Percentiles rank a stretch among this genome's conserved stretches.
These are phyloP conservation scores for Drosophila ezoana DNA, from an alignment of 2,888 invertebrate genomes.

Conservation along the genomic window DNA sequence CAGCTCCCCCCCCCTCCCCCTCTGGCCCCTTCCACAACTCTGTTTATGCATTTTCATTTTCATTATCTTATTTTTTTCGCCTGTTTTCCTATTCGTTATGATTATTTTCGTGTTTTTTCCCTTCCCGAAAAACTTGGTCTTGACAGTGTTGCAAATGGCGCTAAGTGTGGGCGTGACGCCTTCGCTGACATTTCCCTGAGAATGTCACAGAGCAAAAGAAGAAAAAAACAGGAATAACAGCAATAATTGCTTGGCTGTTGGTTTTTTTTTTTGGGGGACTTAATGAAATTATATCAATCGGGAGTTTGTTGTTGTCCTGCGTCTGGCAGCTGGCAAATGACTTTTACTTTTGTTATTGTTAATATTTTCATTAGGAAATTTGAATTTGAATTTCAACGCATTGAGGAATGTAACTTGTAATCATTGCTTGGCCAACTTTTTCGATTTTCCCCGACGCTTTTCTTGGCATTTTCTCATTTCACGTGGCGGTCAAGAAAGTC, in stretches of 20 bases:
- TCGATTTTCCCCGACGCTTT: slow-evolving; percentile 1
- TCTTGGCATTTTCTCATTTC: slow-evolving; percentile 39
- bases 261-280: slow-evolving; percentile 16
- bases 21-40: slow-evolving; percentile 11
- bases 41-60: slow-evolving; percentile 70
- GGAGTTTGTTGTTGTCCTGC: slow-evolving; percentile 39
- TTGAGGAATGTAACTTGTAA: slow-evolving; percentile 54
- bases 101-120: slow-evolving; percentile 15
- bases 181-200: slow-evolving; percentile 31
- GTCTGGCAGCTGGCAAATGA: slow-evolving; percentile 73
- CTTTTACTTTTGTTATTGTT: slow-evolving; percentile 63
- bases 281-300: slow-evolving; percentile 79
- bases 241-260: slow-evolving; percentile 48
- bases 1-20: slow-evolving; percentile 2
- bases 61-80: slow-evolving; percentile 57
- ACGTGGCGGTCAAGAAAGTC: slow-evolving; percentile 73
- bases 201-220: background rate
- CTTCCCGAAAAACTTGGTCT: slow-evolving; percentile 17
- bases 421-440: slow-evolving; percentile 40
- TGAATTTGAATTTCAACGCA: slow-evolving; percentile 53
- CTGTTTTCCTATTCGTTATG: slow-evolving; percentile 44
- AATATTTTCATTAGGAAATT: slow-evolving; percentile 58
- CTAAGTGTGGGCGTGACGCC: slow-evolving; percentile 33
- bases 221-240: slow-evolving; percentile 18
- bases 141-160: background rate